Evolutionary conservation across 1,140 invertebrate species (phyloP).

Genomic region (Bombus superbus): DNA sequence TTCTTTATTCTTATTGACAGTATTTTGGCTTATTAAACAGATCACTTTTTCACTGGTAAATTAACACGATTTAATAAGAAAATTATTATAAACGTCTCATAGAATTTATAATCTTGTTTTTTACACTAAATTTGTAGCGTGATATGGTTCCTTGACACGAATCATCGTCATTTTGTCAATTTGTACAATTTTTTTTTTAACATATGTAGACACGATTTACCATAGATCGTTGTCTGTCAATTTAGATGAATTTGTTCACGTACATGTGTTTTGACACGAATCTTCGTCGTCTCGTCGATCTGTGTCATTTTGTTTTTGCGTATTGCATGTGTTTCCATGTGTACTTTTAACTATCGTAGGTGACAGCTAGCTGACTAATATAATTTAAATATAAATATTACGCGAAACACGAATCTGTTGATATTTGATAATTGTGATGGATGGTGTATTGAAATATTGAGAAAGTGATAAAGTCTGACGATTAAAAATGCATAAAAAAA

Average conservation of each 20-base stretch:
- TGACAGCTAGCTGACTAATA: not conserved
- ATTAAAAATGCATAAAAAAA: not conserved
- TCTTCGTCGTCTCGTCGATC: not conserved
- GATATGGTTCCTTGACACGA: not conserved
- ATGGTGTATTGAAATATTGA: not conserved
- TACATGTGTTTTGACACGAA: not conserved
- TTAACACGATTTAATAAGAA: too few relatives aligned
- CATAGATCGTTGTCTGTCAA: not conserved
- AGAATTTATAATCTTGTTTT: too few relatives aligned
- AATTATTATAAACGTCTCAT: too few relatives aligned
- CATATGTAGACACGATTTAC: not conserved
- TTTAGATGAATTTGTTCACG: not conserved
- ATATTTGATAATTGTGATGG: not conserved
- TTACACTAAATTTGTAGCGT: too few relatives aligned
- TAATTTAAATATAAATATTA: not conserved
- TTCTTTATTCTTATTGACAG: too few relatives aligned
- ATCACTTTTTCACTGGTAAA: too few relatives aligned
- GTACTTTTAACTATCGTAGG: not conserved
- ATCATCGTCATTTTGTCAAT: not conserved
- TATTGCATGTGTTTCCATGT: not conserved
- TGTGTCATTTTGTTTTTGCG: not conserved
- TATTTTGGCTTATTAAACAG: too few relatives aligned
- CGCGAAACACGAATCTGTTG: not conserved
- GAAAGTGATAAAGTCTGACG: not conserved
- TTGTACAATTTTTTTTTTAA: not conserved